phyloP scores from a whole-genome alignment of 2,797 vertebrate genomes.

The Lacerta bilineata region DNA sequence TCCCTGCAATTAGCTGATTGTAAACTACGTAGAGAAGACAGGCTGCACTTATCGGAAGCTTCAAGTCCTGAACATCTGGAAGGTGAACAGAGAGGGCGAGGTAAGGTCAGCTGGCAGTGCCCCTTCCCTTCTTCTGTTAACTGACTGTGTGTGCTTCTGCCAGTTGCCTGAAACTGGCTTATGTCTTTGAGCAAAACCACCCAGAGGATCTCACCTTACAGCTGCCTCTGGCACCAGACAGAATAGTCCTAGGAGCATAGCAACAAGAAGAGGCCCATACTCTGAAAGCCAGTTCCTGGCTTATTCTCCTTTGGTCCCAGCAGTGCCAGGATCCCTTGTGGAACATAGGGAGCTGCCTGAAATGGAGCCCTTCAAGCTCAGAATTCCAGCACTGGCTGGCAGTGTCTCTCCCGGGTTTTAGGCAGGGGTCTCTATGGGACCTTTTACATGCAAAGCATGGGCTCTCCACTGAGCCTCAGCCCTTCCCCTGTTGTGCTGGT shows the following conservation, averaged over 20 bases:
- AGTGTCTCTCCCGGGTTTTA: no score
- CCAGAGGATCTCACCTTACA: neutral
- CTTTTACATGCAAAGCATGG: no score
- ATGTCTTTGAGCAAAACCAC: neutral
- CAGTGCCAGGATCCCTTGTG: neutral
- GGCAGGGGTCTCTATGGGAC: no score
- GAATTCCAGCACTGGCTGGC: no score
- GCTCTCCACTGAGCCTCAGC: no score
- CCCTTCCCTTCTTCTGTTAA: neutral
- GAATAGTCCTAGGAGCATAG: neutral
- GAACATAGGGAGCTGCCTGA: no score
- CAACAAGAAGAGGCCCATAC: neutral
- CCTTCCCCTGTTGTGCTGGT: neutral
- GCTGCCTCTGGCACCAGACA: neutral
- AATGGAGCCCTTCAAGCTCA: no score
- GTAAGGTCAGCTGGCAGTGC: constrained; percentile 71
- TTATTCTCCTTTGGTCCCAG: neutral
- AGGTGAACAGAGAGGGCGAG: constrained; percentile 86
- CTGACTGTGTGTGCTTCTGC: neutral
- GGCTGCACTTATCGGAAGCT: neutral
- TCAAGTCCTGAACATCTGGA: constrained; percentile 86
- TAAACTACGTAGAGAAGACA: constrained; percentile 84
- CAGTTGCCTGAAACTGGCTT: neutral
- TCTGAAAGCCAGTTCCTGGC: neutral
- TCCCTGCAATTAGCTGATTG: constrained; percentile 82